Conservation (phyloP, 2,113 vertebrate species). For the rat (Rattus norvegicus) region DNA sequence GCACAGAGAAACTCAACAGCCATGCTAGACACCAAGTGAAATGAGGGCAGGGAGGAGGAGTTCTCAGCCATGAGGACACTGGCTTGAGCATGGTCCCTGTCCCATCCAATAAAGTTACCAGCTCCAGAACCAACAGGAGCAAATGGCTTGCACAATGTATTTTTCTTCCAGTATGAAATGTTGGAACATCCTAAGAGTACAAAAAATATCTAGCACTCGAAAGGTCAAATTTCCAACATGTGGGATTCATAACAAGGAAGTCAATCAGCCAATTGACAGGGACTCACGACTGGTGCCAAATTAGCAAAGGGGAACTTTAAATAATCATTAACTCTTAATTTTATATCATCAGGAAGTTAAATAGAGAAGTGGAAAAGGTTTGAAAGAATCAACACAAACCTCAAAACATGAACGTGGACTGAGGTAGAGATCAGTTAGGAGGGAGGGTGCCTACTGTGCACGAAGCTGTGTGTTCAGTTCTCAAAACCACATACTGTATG, state of each 20-base stretch:
- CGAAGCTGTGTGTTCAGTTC: not conserved
- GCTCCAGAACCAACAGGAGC: not conserved
- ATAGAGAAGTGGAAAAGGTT: not conserved
- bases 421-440: not conserved
- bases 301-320: not conserved
- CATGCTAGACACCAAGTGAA: not conserved
- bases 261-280: not conserved
- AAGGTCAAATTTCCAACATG: not conserved
- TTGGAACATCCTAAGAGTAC: not conserved
- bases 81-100: not conserved
- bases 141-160: not conserved
- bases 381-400: not conserved
- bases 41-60: not conserved
- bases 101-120: not conserved
- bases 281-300: not conserved
- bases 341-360: slow-evolving; percentile 32
- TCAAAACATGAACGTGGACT: not conserved
- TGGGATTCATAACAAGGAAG: not conserved
- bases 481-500: not conserved
- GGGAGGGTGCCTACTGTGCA: too few relatives aligned
- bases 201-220: slow-evolving; percentile 7
- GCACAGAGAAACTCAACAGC: not conserved
- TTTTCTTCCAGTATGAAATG: not conserved
- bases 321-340: not conserved
- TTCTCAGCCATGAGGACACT: not conserved